These are phyloP conservation scores for Platanista minor DNA, from an alignment of 2,113 vertebrate species.

Conservation along the genomic window DNA sequence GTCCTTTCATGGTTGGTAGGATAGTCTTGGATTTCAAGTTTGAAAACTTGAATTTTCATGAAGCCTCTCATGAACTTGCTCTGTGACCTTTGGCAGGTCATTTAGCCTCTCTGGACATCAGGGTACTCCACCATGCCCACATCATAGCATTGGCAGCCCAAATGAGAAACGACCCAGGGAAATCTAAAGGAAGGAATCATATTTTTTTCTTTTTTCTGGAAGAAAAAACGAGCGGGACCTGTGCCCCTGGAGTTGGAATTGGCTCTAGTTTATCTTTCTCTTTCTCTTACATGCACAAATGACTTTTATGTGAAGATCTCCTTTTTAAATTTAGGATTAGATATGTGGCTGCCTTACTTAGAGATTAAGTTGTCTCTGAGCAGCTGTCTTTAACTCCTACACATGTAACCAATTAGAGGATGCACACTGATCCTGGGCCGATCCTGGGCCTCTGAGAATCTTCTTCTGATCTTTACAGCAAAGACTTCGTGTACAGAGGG, in stretches of 20 bases:
- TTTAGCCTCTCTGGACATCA: neutral
- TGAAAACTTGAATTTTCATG: neutral
- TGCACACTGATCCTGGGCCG: neutral
- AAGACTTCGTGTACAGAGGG: neutral
- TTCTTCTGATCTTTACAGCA: neutral
- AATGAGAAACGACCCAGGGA: neutral
- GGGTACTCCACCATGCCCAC: neutral
- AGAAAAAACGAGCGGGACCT: neutral
- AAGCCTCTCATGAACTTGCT: neutral
- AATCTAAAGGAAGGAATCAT: neutral
- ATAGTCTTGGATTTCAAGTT: neutral
- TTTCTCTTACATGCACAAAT: neutral
- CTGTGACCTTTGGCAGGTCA: neutral
- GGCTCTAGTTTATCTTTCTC: neutral
- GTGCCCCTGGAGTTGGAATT: neutral
- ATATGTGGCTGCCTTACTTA: slow-evolving; percentile 34
- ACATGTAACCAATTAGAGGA: neutral
- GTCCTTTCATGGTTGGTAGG: neutral
- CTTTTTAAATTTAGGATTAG: slow-evolving; percentile 5
- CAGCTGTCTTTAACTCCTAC: neutral
- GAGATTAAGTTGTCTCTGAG: neutral
- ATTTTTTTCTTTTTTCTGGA: neutral
- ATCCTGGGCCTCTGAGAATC: neutral
- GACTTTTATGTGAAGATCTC: neutral
- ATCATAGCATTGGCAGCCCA: neutral